These are phyloP conservation scores for Phenganax subtilis DNA, from an alignment of 92 coral and sea anemone species.

Conservation along the genomic window DNA sequence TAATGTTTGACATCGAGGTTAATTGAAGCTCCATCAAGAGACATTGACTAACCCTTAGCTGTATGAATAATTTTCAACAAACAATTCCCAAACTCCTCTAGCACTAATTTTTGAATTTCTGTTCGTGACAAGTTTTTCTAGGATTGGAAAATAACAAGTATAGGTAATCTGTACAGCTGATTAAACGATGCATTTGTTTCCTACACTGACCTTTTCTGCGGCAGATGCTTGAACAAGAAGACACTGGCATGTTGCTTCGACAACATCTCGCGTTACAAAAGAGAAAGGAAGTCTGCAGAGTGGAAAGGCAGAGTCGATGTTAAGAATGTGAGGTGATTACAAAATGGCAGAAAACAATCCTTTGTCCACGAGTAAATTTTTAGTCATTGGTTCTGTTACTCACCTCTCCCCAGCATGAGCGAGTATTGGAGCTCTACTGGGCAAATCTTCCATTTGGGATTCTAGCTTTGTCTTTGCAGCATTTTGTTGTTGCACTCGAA, in stretches of 20 bases:
- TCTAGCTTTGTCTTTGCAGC: constrained; percentile 96
- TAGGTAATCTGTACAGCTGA: background rate
- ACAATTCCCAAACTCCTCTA: constrained; percentile 96
- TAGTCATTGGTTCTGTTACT: background rate
- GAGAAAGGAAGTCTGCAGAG: constrained; percentile 79
- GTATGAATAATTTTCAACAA: constrained; percentile 85
- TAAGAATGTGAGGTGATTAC: too few species aligned
- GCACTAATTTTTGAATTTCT: constrained; percentile 45
- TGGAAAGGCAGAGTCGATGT: too few species aligned
- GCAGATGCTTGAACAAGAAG: constrained; percentile 83
- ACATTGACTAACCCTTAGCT: constrained; percentile 39
- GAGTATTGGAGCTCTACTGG: constrained; percentile 77
- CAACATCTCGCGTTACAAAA: constrained; percentile 92
- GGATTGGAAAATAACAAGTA: constrained; percentile 23
- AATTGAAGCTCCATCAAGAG: background rate
- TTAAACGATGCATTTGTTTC: background rate
- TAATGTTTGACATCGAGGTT: background rate
- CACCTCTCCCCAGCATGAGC: constrained; percentile 96
- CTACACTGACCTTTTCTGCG: constrained; percentile 71
- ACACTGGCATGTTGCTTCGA: constrained; percentile 93
- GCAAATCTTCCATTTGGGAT: constrained; percentile 96
- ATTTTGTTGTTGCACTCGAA: constrained; percentile 95
- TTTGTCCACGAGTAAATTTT: background rate
- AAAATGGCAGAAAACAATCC: too few species aligned
- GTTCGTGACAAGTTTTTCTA: constrained; percentile 25